Conservation (phyloP, 1,140 invertebrate genomes). For the Tetragnatha versicolor region DNA sequence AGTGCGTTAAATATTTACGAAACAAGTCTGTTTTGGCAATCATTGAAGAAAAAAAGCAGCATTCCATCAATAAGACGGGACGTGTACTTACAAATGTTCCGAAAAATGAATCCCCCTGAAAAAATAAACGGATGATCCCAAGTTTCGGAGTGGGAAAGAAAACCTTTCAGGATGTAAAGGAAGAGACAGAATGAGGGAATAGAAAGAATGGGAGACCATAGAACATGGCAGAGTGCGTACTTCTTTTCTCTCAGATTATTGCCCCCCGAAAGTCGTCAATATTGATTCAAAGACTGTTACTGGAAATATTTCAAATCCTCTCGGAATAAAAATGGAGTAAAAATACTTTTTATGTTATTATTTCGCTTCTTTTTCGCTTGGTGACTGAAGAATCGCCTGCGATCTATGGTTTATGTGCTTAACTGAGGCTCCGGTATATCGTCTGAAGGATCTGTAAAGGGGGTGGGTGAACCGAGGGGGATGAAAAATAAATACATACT, state of each 20-base stretch:
- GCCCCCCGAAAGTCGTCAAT: slow-evolving; percentile 16
- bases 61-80: background rate
- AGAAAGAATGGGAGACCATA: slow-evolving; percentile 1
- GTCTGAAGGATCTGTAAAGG: background rate
- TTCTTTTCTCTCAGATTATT: slow-evolving; percentile 31
- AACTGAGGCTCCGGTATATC: slow-evolving; percentile 8
- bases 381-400: slow-evolving; percentile 22
- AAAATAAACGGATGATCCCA: background rate
- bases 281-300: slow-evolving; percentile 29
- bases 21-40: background rate
- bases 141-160: background rate
- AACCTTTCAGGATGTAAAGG: background rate
- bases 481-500: slow-evolving; percentile 35
- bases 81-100: background rate
- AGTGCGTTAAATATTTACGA: background rate
- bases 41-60: background rate
- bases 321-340: background rate
- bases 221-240: slow-evolving; percentile 17
- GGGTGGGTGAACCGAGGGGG: too few species aligned
- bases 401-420: slow-evolving; percentile 28
- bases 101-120: background rate
- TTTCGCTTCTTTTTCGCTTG: background rate
- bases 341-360: background rate
- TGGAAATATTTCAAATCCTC: background rate
- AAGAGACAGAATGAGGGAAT: background rate